Evolutionary conservation across 2,888 invertebrate species (phyloP).

Genomic region (Lymantria dispar): DNA sequence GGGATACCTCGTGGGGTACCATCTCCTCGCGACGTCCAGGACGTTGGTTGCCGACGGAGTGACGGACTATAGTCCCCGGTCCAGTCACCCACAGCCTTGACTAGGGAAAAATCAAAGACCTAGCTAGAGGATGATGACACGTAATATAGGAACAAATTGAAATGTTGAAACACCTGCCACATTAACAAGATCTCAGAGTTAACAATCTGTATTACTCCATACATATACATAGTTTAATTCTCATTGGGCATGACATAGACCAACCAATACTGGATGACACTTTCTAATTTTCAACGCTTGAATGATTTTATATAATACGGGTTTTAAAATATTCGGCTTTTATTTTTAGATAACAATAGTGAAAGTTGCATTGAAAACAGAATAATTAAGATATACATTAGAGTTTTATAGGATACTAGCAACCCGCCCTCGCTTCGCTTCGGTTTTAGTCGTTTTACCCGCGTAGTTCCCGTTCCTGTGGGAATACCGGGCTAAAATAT

Average conservation of each 20-base stretch:
- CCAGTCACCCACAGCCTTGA: no score
- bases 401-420: no score
- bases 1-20: no score
- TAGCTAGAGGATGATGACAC: slow-evolving; percentile 3
- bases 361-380: not conserved
- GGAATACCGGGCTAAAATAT: no score
- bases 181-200: slow-evolving; percentile 27
- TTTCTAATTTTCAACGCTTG: slow-evolving; percentile 6
- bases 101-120: no score
- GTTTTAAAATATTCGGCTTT: slow-evolving; percentile 21
- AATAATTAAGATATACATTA: not conserved
- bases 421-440: no score
- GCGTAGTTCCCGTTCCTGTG: no score
- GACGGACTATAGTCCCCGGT: no score
- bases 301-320: slow-evolving; percentile 26
- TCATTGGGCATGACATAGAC: slow-evolving; percentile 7
- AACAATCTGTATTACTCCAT: slow-evolving; percentile 11
- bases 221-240: slow-evolving; percentile 18
- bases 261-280: slow-evolving; percentile 16
- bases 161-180: slow-evolving; percentile 36
- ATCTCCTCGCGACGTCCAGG: no score
- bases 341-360: slow-evolving; percentile 3
- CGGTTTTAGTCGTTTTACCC: no score
- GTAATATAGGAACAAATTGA: slow-evolving; percentile 25
- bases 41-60: no score